These are phyloP conservation scores for Cynocephalus volans DNA, from an alignment of 2,113 vertebrate genomes.

Conservation along the genomic window DNA sequence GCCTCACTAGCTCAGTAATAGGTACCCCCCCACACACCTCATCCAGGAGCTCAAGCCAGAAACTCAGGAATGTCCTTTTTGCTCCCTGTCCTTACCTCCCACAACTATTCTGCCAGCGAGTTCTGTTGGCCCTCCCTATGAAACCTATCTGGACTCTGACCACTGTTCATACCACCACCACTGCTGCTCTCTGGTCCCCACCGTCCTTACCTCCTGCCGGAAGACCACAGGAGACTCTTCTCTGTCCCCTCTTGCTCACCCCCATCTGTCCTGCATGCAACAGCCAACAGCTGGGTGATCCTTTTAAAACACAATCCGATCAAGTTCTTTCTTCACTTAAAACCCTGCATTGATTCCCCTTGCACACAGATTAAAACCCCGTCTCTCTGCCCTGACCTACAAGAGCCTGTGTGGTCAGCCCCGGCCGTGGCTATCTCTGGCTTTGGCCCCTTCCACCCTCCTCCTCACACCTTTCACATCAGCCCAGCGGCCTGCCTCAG, in stretches of 20 bases:
- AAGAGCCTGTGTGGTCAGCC: neutral
- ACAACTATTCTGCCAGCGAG: neutral
- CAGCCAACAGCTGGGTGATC: neutral
- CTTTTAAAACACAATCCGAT: constrained; percentile 27
- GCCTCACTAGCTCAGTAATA: neutral
- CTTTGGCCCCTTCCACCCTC: neutral
- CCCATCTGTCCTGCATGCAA: neutral
- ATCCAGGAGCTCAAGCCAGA: neutral
- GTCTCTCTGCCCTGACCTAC: neutral
- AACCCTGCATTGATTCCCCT: neutral
- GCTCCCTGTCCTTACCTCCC: neutral
- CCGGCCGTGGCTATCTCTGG: neutral
- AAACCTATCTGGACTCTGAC: neutral
- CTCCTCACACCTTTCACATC: neutral
- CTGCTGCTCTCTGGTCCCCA: neutral
- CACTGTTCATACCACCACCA: fast-evolving
- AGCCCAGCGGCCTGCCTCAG: neutral
- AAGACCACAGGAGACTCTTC: fast-evolving
- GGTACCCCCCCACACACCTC: neutral
- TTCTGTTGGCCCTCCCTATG: neutral
- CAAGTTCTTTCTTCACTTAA: neutral
- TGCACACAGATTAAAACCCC: neutral
- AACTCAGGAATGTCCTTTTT: neutral
- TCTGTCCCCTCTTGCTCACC: neutral
- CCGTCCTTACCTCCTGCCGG: neutral